A percentile compares a stretch with the other conserved stretches of the same genome.
phyloP scores from a whole-genome alignment of 2,113 vertebrate species.

The Stercorarius parasiticus region DNA sequence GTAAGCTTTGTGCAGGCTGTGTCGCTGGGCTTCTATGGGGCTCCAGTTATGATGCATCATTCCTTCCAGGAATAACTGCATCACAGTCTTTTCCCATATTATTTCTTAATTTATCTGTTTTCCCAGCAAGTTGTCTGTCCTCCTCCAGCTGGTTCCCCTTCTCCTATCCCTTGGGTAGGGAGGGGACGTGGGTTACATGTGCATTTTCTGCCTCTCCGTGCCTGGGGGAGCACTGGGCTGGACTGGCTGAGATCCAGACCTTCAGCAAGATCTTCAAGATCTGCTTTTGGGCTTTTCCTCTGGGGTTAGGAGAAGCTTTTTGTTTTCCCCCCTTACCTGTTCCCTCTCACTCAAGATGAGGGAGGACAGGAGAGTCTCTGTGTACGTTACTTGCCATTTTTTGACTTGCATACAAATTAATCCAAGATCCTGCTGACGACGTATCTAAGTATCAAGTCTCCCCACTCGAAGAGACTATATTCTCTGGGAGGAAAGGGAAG shows the following conservation, averaged over 20 bases:
- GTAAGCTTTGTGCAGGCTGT: background rate
- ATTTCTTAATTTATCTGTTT: background rate
- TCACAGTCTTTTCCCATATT: background rate
- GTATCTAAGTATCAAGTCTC: background rate
- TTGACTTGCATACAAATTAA: background rate
- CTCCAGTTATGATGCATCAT: background rate
- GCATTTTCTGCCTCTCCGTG: background rate
- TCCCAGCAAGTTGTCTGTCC: background rate
- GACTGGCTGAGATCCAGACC: background rate
- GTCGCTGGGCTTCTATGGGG: background rate
- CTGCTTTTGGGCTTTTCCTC: background rate
- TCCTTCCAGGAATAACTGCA: background rate
- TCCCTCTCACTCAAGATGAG: background rate
- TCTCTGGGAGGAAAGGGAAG: background rate
- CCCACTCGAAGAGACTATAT: background rate
- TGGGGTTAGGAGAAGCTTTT: background rate
- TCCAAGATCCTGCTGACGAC: background rate
- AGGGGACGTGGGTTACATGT: background rate
- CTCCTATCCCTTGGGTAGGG: background rate
- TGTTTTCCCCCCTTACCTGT: background rate
- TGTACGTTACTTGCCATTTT: background rate
- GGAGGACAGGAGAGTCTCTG: background rate
- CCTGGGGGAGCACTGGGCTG: background rate
- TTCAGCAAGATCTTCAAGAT: background rate
- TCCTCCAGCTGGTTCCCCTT: background rate